Evolutionary conservation across 2,797 vertebrate species (phyloP), one percentile per base, ranked within the genome.

Genomic region (Anomalospiza imberbis): DNA sequence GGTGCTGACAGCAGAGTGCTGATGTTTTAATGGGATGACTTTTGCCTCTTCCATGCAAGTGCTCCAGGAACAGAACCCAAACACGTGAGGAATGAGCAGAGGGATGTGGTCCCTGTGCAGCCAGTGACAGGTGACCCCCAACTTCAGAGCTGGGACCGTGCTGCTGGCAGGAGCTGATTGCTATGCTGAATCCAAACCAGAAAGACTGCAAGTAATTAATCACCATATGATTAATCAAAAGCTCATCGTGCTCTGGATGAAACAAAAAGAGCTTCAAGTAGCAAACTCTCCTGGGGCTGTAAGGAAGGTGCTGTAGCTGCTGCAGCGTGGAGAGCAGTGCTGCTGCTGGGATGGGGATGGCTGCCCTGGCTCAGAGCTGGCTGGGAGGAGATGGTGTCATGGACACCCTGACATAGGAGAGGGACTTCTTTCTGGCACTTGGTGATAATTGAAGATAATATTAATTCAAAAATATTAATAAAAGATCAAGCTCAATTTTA

Each of bases 171-270:
- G 70, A 90, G 79, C 92, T 88, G 79, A 86, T 88, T 84, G 85
- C 92, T 47, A 3, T 86, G 92, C 92, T 89, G 82, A 91, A 60
- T 78, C 67, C 36, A 17, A 80, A 72, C 73, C 70, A 36, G 63
- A 53, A 74, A 8, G 29, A 76, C 85, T 34, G 73, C 36, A 26
- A 68, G 74, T 93, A 93, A 96, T 96, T 96, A 95, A 95, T 94
- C 93, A 92, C 73, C 4, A 2, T 91, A 70, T 93, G 91, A 95
- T 95, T 94, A 96, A 96, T 88, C 88, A 86, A 86, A 88, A 92
- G 70, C 85, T 86, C 75, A 25, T 92, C 36, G 0, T 55, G 76
- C 61, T 74, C 70, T 81, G 79, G 76, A 16, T 63, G 91, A 79
- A 89, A 75, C 85, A 81, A 67, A 58, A 85, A 83, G 48, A 77